Evolutionary conservation across 2,113 vertebrate species (phyloP), one percentile per base, ranked within the genome.

Genomic region (Chaetops frenatus): DNA sequence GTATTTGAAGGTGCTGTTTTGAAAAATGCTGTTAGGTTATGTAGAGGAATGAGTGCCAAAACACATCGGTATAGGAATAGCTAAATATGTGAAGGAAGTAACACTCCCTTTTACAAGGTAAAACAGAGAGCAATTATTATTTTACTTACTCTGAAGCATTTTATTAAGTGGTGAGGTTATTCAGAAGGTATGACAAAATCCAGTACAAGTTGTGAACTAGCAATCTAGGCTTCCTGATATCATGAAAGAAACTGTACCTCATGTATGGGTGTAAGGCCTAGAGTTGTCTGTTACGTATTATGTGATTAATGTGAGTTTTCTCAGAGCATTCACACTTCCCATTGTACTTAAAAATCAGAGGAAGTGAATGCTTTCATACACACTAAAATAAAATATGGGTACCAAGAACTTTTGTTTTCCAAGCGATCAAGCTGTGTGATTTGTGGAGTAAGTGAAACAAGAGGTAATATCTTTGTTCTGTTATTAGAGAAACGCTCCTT

Each of bases 361-460:
- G 28, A 93, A 84, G 40, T 44, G 14, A 35, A 72, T 89, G 18
- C 42, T 62, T 69, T 86, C 57, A 57, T 82, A 20, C 29, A 64
- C 45, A 35, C 15, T 44, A 81, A 90, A 84, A 65, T 88, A 42
- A 92, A 85, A 86, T 69, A 77, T 2, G 7, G 28, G 40, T 56
- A 61, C 61, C 70, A 81, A 62, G 19, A 86, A 53, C 58, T 96
- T 88, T 67, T 76, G 61, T 64, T 36, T 90, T 92, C 45, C 60
- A 77, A 92, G 35, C 2, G 25, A 61, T 86, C 57, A 88, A 86
- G 61, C 48, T 89, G 61, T 54, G 56, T 83, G 76, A 86, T 84
- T 97, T 92, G 56, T 33, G 66, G 77, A 24, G 2, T 74, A 81
- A 92, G 72, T 80, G 92, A 97, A 92, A 83, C 69, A 87, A 93